Percentiles rank a stretch among this genome's conserved stretches.
These are phyloP conservation scores for Rhipidura dahli DNA, from an alignment of 2,113 vertebrate genomes.

Conservation along the genomic window DNA sequence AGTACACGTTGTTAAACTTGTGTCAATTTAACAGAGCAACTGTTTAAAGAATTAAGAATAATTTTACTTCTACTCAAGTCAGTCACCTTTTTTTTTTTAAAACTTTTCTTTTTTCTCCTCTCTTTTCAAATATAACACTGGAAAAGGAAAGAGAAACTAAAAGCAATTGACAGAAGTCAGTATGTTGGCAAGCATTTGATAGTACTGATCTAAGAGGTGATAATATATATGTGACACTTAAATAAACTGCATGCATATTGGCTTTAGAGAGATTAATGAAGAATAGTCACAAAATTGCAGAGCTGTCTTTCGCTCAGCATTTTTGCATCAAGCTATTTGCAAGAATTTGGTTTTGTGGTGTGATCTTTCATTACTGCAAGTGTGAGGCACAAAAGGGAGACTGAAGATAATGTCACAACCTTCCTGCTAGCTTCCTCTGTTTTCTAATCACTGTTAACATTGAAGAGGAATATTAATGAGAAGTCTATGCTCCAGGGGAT, in stretches of 20 bases:
- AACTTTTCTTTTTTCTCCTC: neutral
- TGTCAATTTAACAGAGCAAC: constrained; percentile 25
- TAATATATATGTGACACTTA: neutral
- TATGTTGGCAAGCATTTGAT: neutral
- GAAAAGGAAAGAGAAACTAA: constrained; percentile 12
- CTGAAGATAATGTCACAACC: neutral
- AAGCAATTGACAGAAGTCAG: neutral
- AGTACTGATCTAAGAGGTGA: neutral
- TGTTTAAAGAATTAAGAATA: neutral
- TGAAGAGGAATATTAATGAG: neutral
- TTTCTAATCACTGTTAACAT: neutral
- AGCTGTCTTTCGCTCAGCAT: neutral
- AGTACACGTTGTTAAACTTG: neutral
- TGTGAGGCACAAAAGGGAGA: neutral
- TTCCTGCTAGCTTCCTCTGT: neutral
- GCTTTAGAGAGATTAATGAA: constrained; percentile 7
- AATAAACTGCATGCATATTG: neutral
- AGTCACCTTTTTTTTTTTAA: neutral
- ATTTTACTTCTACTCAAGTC: constrained; percentile 14
- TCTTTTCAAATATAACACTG: neutral
- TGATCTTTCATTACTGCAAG: neutral
- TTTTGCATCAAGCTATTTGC: neutral
- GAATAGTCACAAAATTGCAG: neutral
- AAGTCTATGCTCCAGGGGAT: neutral
- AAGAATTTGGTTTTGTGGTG: neutral